Evolutionary conservation across 2,888 invertebrate species (phyloP), one percentile per base, ranked within the genome.

Genomic region (Limenitis camilla): DNA sequence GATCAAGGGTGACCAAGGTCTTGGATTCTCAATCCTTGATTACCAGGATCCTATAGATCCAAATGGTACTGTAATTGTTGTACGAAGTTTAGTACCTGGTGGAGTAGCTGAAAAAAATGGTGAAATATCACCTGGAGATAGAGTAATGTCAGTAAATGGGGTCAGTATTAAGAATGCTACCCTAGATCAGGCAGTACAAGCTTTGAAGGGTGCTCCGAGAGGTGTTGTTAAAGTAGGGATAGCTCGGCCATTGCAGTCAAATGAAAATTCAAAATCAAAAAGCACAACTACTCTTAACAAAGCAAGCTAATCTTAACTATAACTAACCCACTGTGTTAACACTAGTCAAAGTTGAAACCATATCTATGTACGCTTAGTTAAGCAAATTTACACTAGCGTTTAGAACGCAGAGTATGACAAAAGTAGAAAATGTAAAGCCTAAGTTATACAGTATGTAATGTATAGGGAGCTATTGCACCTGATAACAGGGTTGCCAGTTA

Each of bases 21-120:
- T 99, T 57, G 99, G 99, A 59, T 99, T 99, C 89, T 98, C 98
- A 64, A 97, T 99, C 71, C 90, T 99, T 60, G 99, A 97, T 85
- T 97, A 97, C 84, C 97, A 97, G 91, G 99, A 99, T 87, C 99
- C 99, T 38, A 89, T 97, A 72, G 98, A 99, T 88, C 92, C 96
- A 52, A 93, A 93, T 69, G 96, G 97, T 69, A 97, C 97, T 63
- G 97, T 98, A 64, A 98, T 99, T 81, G 98, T 99, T 60, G 96
- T 99, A 66, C 91, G 98, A 67, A 98, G 98, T 74, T 90, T 99
- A 62, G 99, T 99, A 51, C 98, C 99, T 32, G 97, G 98, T 53
- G 99, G 99, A 33, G 95, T 96, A n/a, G 99, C 99, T 10, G 97
- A 98, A 83, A 91, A 93, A 62, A 96, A 97, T 74, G 98, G 98